Base-by-base conservation (phyloP, 1,140 invertebrate species). In the Scaptomyza montana region DNA sequence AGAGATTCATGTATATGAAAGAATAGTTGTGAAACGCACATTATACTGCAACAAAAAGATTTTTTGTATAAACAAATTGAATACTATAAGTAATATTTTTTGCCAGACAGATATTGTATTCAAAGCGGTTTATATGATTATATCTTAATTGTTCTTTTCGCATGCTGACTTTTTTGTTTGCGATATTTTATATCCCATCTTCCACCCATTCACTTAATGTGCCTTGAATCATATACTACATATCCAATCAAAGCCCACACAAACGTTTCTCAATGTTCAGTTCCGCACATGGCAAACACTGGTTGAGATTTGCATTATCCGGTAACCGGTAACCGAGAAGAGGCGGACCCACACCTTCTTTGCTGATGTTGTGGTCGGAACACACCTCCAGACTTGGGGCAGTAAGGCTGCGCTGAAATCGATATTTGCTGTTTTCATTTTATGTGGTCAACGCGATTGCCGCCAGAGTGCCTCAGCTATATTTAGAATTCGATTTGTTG, bases 401-500 rank as follows among this genome's bases (percentile, higher is more conserved):
- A 53, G 57, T 53, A 72, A 85, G 67, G 66, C 70, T 62, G 71
- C 57, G 55, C 54, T 73, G 78, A 89, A 86, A 87, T 87, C 82
- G 82, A 87, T 87, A 87, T 64, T 60, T 47, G 69, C 75, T 50
- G 51, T 28, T 50, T 36, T 49, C 47, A 25, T 25, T 25, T 56
- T 71, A 65, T 86, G 82, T 66, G 82, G 84, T 74, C 80, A 76
- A 53, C 69, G 76, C 61, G 67, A 55, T 47, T 49, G 43, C 63
- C 64, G 13, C 10, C 36, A 16, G 45, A 43, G 47, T 47, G 30
- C 57, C 33, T 36, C 51, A 46, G 66, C 80, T 87, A 89, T 69
- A 89, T 89, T 68, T 87, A 89, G 78, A 56, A 53, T 78, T 64
- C 82, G 84, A 56, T 56, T 78, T 64, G 75, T 71, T 78, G 72